Conservation (phyloP, 2,113 vertebrate species). For the Okapia johnstoni region DNA sequence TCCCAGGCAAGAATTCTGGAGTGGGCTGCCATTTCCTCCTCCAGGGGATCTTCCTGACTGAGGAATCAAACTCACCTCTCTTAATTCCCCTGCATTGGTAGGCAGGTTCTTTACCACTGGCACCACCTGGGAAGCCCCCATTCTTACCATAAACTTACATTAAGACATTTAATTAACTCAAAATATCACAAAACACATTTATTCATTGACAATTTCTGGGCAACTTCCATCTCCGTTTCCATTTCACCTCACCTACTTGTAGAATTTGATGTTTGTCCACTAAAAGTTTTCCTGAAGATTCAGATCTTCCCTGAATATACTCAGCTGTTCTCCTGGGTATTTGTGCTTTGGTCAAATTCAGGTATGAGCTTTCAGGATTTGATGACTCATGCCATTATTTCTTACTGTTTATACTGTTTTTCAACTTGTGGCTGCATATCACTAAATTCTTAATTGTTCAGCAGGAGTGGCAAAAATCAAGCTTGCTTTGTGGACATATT, state of each 20-base stretch:
- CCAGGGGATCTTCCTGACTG: background rate
- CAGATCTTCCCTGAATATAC: background rate
- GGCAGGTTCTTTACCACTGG: background rate
- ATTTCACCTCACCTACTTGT: background rate
- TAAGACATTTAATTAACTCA: background rate
- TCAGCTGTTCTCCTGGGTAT: background rate
- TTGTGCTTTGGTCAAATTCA: background rate
- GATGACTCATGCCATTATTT: background rate
- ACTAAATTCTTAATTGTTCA: background rate
- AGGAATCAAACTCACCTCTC: background rate
- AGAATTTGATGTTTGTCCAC: background rate
- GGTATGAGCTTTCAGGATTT: background rate
- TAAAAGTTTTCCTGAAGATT: background rate
- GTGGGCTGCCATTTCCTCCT: background rate
- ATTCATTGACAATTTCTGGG: background rate
- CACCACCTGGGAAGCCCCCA: background rate
- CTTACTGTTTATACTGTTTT: background rate
- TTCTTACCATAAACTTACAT: background rate
- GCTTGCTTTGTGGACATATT: background rate
- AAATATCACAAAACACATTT: background rate
- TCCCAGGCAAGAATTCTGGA: background rate
- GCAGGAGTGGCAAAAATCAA: background rate
- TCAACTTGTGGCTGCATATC: background rate
- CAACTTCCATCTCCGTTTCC: background rate
- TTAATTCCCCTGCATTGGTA: background rate